Conservation (phyloP, 2,888 invertebrate species). For the Lepidochrysops patricia region DNA sequence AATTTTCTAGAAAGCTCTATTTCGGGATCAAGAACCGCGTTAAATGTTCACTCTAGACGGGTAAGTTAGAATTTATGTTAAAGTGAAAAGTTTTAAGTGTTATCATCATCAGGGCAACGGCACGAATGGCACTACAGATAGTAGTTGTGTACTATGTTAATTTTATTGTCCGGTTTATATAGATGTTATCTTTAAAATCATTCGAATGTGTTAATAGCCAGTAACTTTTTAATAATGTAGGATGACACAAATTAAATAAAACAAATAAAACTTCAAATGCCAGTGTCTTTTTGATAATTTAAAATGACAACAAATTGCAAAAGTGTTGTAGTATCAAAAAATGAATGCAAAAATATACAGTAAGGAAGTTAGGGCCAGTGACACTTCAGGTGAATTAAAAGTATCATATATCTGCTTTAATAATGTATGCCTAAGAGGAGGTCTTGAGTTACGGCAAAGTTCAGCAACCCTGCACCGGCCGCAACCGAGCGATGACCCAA, state of each 20-base stretch:
- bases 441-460: conserved; percentile 1
- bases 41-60: conserved; percentile 3
- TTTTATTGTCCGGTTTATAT: neutral
- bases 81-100: neutral
- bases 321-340: neutral
- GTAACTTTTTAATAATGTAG: neutral
- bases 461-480: conserved; percentile 2
- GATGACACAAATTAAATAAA: neutral
- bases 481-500: neutral
- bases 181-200: neutral
- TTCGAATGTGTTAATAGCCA: neutral
- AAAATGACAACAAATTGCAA: neutral
- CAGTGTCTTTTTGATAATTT: neutral
- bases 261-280: too few relatives aligned
- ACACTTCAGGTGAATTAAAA: conserved; percentile 2
- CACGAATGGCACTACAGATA: neutral
- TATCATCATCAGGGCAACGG: neutral
- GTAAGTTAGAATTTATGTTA: conserved; percentile 2
- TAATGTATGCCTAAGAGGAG: neutral
- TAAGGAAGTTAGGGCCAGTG: neutral
- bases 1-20: conserved; percentile 2
- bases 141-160: neutral
- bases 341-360: neutral
- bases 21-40: conserved; percentile 8
- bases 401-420: neutral